A percentile compares a stretch with the other conserved stretches of the same genome.
Conservation (phyloP, 2,113 vertebrate species). For the Tringa solitaria region DNA sequence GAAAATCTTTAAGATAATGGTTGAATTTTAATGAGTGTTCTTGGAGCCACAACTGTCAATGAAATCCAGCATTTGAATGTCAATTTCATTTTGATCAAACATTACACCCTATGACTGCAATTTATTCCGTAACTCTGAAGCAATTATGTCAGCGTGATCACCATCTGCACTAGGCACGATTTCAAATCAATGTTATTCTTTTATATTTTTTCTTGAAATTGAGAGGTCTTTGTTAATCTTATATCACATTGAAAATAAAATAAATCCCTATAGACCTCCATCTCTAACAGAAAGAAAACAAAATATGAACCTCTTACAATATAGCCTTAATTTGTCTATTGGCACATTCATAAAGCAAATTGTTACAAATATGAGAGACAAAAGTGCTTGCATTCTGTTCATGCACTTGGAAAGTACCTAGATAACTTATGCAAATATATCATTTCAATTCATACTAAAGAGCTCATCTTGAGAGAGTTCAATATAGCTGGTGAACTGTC, state of each 20-base stretch:
- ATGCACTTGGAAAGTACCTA: background rate
- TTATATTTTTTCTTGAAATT: background rate
- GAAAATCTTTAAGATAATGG: background rate
- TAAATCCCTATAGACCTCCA: background rate
- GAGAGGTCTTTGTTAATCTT: conserved; percentile 2
- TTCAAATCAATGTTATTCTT: conserved; percentile 41
- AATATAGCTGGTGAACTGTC: background rate
- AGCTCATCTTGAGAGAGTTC: background rate
- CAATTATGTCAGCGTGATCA: background rate
- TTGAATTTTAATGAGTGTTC: background rate
- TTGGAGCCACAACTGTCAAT: background rate
- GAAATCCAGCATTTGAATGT: conserved; percentile 13
- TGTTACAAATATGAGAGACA: background rate
- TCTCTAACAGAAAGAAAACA: background rate
- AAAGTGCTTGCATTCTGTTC: background rate
- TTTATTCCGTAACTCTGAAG: background rate
- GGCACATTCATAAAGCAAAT: background rate
- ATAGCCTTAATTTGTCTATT: background rate
- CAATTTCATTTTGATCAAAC: conserved; percentile 19
- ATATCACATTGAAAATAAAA: background rate
- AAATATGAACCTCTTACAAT: background rate
- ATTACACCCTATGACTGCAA: background rate
- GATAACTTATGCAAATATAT: background rate
- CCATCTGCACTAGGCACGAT: conserved; percentile 9
- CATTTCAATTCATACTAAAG: background rate